Evolutionary conservation across 2,797 vertebrate species (phyloP), one percentile per base, ranked within the genome.

Genomic region (Schizopygopsis pylzovi): DNA sequence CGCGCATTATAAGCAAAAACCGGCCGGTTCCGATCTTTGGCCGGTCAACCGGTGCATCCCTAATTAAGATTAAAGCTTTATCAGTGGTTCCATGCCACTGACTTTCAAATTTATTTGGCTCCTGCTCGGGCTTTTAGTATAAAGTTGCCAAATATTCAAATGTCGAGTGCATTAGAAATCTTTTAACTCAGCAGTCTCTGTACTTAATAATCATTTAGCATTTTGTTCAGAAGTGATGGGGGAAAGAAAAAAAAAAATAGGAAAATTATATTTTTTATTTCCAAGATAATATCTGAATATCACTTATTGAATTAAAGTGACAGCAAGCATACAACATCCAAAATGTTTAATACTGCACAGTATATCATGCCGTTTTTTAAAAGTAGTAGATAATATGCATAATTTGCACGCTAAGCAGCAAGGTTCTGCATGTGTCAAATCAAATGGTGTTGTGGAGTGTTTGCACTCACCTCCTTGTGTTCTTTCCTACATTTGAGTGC

Each of bases 401-500:
- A n/a, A 28, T 45, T 56, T 47, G 41, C n/a, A 59, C 1, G 6
- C 16, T 15, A 41, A 33, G 22, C 77, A 54, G 25, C 33, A 73
- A 47, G 20, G 45, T 41, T 61, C n/a, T 41, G 15, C 22, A 43
- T 52, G 25, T 25, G 49, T 25, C 49, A 73, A 63, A 47, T 25
- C 45, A 61, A 33, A 47, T 22, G 47, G 67, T 45, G 41, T 13
- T 52, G 72, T 84, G 41, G n/a, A 67, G 28, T 71, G 61, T 79
- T 25, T 47, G 41, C 82, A 15, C 95, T 96, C 94, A 99, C 98
- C 97, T 99, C 98, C 92, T 99, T 99, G 95, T 99, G 97, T 95
- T 99, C 97, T 94, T 98, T 99, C 91, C 95, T 96, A 94, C 98
- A 99, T 94, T 98, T 99, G 93, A 99, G 96, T 82, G 97, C 93